phyloP scores from a whole-genome alignment of 2,797 vertebrate species.

The Echiichthys vipera region DNA sequence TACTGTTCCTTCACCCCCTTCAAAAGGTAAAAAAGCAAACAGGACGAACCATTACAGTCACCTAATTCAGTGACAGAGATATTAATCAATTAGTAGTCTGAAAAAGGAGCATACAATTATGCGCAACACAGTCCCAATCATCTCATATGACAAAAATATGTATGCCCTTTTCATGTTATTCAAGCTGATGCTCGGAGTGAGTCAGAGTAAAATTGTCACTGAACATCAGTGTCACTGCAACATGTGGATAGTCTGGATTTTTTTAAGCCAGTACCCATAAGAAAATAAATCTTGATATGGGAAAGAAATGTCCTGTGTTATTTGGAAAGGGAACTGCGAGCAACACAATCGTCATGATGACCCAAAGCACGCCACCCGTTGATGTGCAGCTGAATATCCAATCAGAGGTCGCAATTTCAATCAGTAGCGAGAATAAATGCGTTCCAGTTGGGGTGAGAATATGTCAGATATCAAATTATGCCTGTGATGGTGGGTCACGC shows the following conservation, averaged over 20 bases:
- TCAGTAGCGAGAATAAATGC: conserved; percentile 64
- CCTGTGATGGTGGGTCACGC: conserved; percentile 72
- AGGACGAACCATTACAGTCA: conserved; percentile 66
- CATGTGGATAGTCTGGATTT: conserved; percentile 2
- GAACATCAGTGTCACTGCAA: neutral
- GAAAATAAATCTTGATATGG: conserved; percentile 20
- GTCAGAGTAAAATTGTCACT: conserved; percentile 28
- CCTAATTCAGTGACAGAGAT: conserved; percentile 42
- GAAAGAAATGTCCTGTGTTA: conserved; percentile 33
- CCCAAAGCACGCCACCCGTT: conserved; percentile 32
- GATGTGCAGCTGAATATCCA: conserved; percentile 60
- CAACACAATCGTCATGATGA: conserved; percentile 47
- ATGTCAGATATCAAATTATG: conserved; percentile 80
- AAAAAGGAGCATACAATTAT: conserved; percentile 65
- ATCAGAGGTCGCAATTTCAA: conserved; percentile 70
- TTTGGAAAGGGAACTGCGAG: conserved; percentile 37
- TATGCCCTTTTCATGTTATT: conserved; percentile 42
- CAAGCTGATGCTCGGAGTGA: conserved; percentile 43
- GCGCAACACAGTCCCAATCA: conserved; percentile 41
- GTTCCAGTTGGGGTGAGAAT: conserved; percentile 50
- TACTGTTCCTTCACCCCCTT: too few species aligned
- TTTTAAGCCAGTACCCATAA: conserved; percentile 24
- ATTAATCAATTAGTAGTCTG: conserved; percentile 61
- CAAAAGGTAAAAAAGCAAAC: conserved; percentile 51
- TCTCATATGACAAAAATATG: conserved; percentile 49